phyloP scores from a whole-genome alignment of 2,113 vertebrate genomes.

The Hydrolagus affinis region DNA sequence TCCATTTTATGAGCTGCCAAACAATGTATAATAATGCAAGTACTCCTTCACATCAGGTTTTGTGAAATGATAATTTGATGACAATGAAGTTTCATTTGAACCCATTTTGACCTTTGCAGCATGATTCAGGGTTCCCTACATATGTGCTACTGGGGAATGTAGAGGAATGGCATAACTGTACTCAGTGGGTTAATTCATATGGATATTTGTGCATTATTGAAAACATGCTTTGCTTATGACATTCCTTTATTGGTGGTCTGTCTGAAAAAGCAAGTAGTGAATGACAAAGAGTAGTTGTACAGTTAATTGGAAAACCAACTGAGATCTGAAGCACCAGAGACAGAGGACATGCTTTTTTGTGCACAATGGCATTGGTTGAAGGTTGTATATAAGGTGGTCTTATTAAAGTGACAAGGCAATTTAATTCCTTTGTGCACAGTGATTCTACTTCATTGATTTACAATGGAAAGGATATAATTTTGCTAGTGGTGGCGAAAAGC shows the following conservation, averaged over 20 bases:
- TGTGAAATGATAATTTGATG: not conserved
- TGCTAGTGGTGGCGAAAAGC: conserved; percentile 92
- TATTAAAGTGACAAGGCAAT: conserved; percentile 80
- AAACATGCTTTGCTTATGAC: conserved; percentile 48
- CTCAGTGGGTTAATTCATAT: conserved; percentile 39
- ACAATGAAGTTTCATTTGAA: not conserved
- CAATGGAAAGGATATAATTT: conserved; percentile 86
- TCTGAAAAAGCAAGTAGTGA: conserved; percentile 46
- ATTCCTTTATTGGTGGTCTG: conserved; percentile 50
- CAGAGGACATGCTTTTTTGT: conserved; percentile 49
- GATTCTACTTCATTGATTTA: conserved; percentile 89
- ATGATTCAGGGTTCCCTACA: not conserved
- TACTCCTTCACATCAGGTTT: not conserved
- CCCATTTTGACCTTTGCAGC: not conserved
- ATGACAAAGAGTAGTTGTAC: conserved; percentile 50
- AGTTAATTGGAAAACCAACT: conserved; percentile 61
- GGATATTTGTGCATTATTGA: conserved; percentile 46
- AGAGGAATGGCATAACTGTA: too few species aligned
- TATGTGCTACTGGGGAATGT: not conserved
- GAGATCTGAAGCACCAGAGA: conserved; percentile 55
- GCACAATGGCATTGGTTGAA: conserved; percentile 66
- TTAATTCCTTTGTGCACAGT: conserved; percentile 80
- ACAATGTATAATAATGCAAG: too few species aligned
- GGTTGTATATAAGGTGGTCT: conserved; percentile 76
- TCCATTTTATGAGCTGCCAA: too few species aligned